Percentiles rank a stretch among this genome's conserved stretches.
phyloP scores from a whole-genome alignment of 2,888 invertebrate species.

The Drosophila meridionalis region DNA sequence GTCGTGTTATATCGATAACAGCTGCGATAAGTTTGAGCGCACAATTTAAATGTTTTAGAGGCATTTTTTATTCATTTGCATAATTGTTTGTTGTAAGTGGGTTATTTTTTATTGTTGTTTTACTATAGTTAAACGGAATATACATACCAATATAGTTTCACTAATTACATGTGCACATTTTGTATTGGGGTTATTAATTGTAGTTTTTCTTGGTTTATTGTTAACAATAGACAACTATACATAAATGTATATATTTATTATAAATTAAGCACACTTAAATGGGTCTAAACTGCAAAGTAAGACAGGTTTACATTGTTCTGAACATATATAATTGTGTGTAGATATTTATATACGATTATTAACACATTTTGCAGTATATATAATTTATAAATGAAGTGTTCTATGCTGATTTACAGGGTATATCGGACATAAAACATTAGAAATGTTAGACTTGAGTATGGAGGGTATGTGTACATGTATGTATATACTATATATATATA shows the following conservation, averaged over 20 bases:
- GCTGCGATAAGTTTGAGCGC: not conserved
- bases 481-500: not conserved
- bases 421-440: constrained; percentile 1
- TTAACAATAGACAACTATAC: constrained; percentile 17
- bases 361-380: constrained; percentile 18
- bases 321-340: constrained; percentile 14
- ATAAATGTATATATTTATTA: constrained; percentile 6
- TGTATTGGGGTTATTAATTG: constrained; percentile 25
- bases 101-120: not conserved
- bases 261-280: constrained; percentile 10
- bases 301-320: constrained; percentile 17
- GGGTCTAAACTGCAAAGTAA: constrained; percentile 15
- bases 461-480: constrained; percentile 16
- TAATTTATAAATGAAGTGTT: constrained; percentile 14
- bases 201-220: constrained; percentile 19
- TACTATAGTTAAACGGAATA: not conserved
- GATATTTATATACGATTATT: constrained; percentile 29
- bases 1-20: constrained; percentile 1
- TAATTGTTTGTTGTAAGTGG: not conserved
- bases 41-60: not conserved
- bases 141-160: constrained; percentile 17
- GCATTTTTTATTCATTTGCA: not conserved
- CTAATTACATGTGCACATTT: constrained; percentile 20
- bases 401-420: not conserved
- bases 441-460: constrained; percentile 12